Evolutionary conservation across 2,888 invertebrate species (phyloP), one percentile per base, ranked within the genome.

Genomic region (Standfussiana lucernea): DNA sequence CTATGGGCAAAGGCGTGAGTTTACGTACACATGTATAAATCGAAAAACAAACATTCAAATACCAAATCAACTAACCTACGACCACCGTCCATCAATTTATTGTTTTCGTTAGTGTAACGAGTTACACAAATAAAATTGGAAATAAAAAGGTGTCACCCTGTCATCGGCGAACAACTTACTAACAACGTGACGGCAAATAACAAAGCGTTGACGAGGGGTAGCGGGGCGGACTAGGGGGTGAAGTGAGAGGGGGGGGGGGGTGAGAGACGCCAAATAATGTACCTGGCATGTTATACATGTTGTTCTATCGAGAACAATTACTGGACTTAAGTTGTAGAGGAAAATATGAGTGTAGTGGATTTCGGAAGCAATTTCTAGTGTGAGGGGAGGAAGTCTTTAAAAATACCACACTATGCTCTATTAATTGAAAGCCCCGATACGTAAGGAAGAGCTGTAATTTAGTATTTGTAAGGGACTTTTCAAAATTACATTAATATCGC

Each of bases 101-200:
- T 88, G 86, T 88, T 89, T 86, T 83, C 84, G 88, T 85, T 87
- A 84, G 73, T 82, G 68, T 88, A 88, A 89, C 88, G 82, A 84
- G 89, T 87, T 81, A 86, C 77, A 89, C 87, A 89, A 89, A 89
- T 89, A 86, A 89, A 88, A 82, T 80, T 83, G 82, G 83, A 84
- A 83, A 89, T 86, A 88, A 88, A 89, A 89, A 87, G 87, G 87
- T 89, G 89, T 86, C 84, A 79, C 75, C 65, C 83, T 88, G 89
- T 89, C 89, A 89, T 83, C 83, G 86, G 35, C 88, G 79, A 80
- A 82, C 87, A 84, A 87, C 81, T 88, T 86, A 84, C 89, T 89
- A 89, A 89, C 89, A 88, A 89, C 84, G 86, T 88, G 83, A 86
- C 85, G 86, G 82, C 88, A 89, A 89, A 89, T 88, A 89, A 89